Base-by-base conservation (phyloP, 1,140 invertebrate species). In the Bicyclus anynana region DNA sequence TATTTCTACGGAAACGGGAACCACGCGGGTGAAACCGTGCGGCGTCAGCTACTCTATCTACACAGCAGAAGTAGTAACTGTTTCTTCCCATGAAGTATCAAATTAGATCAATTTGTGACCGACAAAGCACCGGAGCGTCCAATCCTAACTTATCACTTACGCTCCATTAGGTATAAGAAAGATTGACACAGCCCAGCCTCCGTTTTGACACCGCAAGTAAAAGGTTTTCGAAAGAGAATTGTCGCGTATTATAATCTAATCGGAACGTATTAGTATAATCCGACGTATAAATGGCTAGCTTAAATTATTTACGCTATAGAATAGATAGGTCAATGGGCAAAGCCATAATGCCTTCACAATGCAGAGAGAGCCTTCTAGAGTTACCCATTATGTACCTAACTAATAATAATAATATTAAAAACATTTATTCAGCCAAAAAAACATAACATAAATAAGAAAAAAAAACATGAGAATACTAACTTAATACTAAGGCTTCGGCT, bases 131-230 rank as follows among this genome's bases (percentile, higher is more conserved):
- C 38, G 14, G 20, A 47, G 37, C 38, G 48, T 52, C 9, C 38
- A 17, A 26, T 29, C 13, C 48, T 4, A 14, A 16, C 55, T 44
- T 51, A 58, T 58, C 49, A 52, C 40, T 52, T 37, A 44, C 29
- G 40, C 49, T 52, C 50, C 56, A 59, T 59, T 59, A 29, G 49
- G 33, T 18, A 33, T 21, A 35, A 37, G 42, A 47, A 47, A 46
- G 29, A 52, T 37, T 59, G 49, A 52, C 49, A 40, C 10, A 10
- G 44, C 23, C 49, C 42, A 52, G 29, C 49, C 38, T 35, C 49
- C 40, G 42, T 29, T 52, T 2, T 47, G 40, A 59, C 40, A 59
- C 26, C 10, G n/a, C 13, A 50, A 52, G 23, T 42, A 33, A 21
- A 20, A 29, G 21, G 18, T 40, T 53, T 20, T 53, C 40, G 16